Conservation (phyloP, 2,888 invertebrate species). For the Eurytoma adleriae region DNA sequence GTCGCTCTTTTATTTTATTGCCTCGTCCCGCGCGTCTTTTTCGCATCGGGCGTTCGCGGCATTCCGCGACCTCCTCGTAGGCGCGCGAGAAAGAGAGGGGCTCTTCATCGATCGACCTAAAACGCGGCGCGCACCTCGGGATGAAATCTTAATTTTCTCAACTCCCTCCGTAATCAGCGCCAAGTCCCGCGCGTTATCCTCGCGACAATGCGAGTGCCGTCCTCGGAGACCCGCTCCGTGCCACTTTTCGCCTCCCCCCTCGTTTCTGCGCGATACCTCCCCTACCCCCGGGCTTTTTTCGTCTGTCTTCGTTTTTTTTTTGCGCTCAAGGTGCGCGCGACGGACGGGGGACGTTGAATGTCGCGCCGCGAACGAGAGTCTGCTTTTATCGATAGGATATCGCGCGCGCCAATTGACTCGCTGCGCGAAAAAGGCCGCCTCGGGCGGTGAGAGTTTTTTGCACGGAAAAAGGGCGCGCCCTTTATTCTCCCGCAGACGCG, state of each 20-base stretch:
- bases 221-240: not conserved
- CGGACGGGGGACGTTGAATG: no score
- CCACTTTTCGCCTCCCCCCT: not conserved
- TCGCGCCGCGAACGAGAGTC: not conserved
- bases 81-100: no score
- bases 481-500: not conserved
- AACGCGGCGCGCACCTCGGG: not conserved
- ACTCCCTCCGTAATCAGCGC: conserved; percentile 1
- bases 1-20: no score
- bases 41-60: conserved; percentile 41
- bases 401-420: conserved; percentile 33
- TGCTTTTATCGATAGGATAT: conserved; percentile 46
- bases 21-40: not conserved
- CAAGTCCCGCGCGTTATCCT: not conserved
- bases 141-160: conserved; percentile 4
- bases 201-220: not conserved
- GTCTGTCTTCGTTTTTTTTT: no score
- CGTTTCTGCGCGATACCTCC: not conserved
- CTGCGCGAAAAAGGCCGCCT: not conserved
- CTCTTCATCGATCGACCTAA: no score
- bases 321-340: not conserved
- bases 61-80: not conserved
- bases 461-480: not conserved
- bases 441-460: not conserved
- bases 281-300: not conserved